Base-by-base conservation (phyloP, 2,888 invertebrate genomes). In the Phymatocera aterrima region DNA sequence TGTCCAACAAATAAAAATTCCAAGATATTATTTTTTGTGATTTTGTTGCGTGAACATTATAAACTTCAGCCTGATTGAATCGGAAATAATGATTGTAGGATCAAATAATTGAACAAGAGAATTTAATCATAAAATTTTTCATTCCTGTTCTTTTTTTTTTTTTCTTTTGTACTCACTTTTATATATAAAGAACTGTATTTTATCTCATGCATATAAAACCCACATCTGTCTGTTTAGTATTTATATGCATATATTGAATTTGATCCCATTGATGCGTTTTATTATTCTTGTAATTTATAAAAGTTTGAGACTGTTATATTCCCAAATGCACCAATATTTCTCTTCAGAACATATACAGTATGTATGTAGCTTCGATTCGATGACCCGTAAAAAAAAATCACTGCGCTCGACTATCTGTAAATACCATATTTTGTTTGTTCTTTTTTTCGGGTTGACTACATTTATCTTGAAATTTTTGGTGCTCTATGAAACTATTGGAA, bases 361-460 rank as follows among this genome's bases (percentile, higher is more conserved):
- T 15, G 1, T 57, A 3, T 28, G 12, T 34, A 75, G 43, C 75
- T 75, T 75, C 75, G 40, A 75, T 57, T 75, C 24, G 75, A 10
- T 31, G 75, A 75, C 40, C 75, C 37, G 54, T 57, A 57, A 75
- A 57, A 57, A 75, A 75, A 75, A 75, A 57, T 21, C 40, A 40
- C 54, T 24, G 37, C 60, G 21, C 57, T n/a, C n/a, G n/a, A n/a
- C n/a, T 75, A 57, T 57, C 40, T 75, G 75, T 8, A 75, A 57
- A 75, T 75, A 75, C 75, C 57, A 40, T 75, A 75, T 75, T n/a
- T n/a, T n/a, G n/a, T n/a, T n/a, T n/a, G n/a, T n/a, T n/a, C n/a
- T n/a, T n/a, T n/a, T n/a, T n/a, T n/a, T 40, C 34, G 31, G 75
- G 60, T 60, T 57, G 37, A 75, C 46, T 40, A 24, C n/a, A n/a